phyloP scores from a whole-genome alignment of 2,113 vertebrate genomes.

The Sardina pilchardus region DNA sequence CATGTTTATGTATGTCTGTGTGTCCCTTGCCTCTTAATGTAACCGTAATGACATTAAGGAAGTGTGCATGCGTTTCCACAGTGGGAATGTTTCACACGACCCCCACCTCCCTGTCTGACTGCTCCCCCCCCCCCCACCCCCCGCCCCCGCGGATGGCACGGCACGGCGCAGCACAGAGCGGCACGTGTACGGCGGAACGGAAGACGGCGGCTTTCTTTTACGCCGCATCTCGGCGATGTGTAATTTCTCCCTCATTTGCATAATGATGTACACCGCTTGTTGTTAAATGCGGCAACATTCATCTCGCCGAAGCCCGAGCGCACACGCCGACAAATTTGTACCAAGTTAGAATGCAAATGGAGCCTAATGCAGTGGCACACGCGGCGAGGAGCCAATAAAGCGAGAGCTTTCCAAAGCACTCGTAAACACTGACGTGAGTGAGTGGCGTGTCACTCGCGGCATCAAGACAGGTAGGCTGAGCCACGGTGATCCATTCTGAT shows the following conservation, averaged over 20 bases:
- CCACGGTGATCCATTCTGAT: neutral
- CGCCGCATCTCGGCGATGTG: conserved; percentile 49
- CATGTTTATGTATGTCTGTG: too few relatives aligned
- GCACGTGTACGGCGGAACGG: neutral
- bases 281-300: conserved; percentile 64
- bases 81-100: conserved; percentile 44
- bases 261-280: conserved; percentile 65
- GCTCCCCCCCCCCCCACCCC: too few relatives aligned
- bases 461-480: neutral
- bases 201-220: conserved; percentile 57
- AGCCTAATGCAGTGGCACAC: conserved; percentile 55
- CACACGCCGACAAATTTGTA: conserved; percentile 65
- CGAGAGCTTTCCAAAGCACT: conserved; percentile 36
- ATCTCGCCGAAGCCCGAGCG: conserved; percentile 65
- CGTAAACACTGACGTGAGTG: neutral
- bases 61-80: conserved; percentile 31
- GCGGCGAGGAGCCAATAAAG: conserved; percentile 56
- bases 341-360: conserved; percentile 68
- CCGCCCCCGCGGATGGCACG: too few relatives aligned
- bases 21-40: conserved; percentile 53
- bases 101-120: conserved; percentile 23
- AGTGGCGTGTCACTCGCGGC: neutral
- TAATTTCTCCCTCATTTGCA: conserved; percentile 67
- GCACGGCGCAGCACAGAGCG: conserved; percentile 27
- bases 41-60: conserved; percentile 62